Conservation (phyloP, 2,888 invertebrate species). For the Hydropsyche betteni region DNA sequence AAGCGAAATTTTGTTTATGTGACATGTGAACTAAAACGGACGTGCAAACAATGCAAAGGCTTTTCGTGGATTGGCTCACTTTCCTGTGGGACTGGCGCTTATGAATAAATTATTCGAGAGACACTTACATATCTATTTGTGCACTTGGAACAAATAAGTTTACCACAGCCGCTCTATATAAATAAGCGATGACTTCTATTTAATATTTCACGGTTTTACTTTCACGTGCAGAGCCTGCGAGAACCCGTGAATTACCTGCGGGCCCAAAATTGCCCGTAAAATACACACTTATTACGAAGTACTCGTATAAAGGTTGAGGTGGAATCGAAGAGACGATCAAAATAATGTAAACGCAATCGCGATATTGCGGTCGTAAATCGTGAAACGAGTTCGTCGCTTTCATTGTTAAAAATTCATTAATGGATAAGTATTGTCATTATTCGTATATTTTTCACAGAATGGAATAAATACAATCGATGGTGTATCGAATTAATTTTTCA, state of each 20-base stretch:
- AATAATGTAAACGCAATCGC: too few relatives aligned
- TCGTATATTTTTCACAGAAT: too few relatives aligned
- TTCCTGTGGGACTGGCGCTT: slow-evolving; percentile 30
- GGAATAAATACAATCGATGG: too few relatives aligned
- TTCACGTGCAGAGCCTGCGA: neutral
- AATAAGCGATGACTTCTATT: slow-evolving; percentile 34
- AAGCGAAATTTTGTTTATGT: too few relatives aligned
- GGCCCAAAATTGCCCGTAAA: neutral
- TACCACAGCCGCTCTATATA: slow-evolving; percentile 24
- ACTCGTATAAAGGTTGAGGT: too few relatives aligned
- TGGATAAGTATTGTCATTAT: too few relatives aligned
- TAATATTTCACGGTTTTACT: slow-evolving; percentile 6
- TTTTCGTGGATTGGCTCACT: slow-evolving; percentile 23
- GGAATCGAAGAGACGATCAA: too few relatives aligned
- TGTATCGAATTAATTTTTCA: too few relatives aligned
- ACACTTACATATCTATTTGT: slow-evolving; percentile 41
- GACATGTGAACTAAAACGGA: too few relatives aligned
- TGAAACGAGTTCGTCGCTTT: too few relatives aligned
- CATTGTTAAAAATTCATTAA: too few relatives aligned
- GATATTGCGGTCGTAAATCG: too few relatives aligned
- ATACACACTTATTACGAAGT: neutral
- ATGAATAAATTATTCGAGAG: slow-evolving; percentile 34
- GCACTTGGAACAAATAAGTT: slow-evolving; percentile 37
- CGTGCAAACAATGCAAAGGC: slow-evolving; percentile 5
- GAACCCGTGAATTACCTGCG: slow-evolving; percentile 4